Conservation (phyloP, 64 coral and sea anemone genomes). For the Stichodactyla mertensii region DNA sequence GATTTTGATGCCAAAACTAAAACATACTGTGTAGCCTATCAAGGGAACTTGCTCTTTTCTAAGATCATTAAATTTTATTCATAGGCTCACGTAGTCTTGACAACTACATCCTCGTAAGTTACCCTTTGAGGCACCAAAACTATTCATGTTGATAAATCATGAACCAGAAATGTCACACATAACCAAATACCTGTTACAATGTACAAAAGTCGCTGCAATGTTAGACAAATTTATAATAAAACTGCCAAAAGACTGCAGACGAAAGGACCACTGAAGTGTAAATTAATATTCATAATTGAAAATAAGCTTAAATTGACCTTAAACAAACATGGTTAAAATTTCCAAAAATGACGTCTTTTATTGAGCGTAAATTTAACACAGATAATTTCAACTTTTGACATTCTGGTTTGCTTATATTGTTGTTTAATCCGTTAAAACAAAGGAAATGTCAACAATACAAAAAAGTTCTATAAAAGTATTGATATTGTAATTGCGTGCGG, state of each 20-base stretch:
- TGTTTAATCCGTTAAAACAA: neutral
- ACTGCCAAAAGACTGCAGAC: neutral
- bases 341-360: too few relatives aligned
- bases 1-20: too few relatives aligned
- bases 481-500: too few relatives aligned
- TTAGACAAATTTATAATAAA: neutral
- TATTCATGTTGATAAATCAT: neutral
- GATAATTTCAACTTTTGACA: too few relatives aligned
- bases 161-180: neutral
- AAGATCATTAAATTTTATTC: too few relatives aligned
- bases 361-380: neutral
- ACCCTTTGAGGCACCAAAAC: neutral
- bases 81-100: too few relatives aligned
- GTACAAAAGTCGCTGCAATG: neutral
- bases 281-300: neutral
- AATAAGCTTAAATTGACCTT: slow-evolving; percentile 19
- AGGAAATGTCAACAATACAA: neutral
- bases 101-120: neutral
- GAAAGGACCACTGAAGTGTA: neutral
- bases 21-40: too few relatives aligned
- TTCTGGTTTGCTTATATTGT: neutral
- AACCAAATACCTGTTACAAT: neutral
- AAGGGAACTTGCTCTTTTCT: too few relatives aligned
- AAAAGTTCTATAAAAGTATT: too few relatives aligned
- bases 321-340: too few relatives aligned